Percentiles rank a stretch among this genome's conserved stretches.
phyloP scores from a whole-genome alignment of 92 coral and sea anemone species.

The Paramuricea clavata region DNA sequence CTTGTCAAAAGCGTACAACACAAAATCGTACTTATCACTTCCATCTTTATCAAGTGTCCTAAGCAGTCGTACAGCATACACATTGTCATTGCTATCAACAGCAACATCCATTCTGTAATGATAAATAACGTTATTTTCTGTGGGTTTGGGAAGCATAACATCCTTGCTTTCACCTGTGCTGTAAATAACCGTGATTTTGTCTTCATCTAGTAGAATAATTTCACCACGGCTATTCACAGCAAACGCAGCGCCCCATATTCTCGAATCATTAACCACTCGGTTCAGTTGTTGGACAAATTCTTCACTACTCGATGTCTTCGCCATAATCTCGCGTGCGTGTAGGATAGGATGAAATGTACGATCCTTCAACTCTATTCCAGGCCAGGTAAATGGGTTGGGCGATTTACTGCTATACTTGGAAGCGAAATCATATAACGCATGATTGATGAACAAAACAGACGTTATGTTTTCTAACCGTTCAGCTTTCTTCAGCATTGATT shows the following conservation, averaged over 20 bases:
- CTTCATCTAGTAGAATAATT: neutral
- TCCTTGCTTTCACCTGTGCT: conserved; percentile 3
- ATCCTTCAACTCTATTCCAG: neutral
- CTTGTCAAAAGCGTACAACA: neutral
- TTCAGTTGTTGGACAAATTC: neutral
- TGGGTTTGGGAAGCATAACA: neutral
- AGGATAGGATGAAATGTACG: neutral
- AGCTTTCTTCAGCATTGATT: neutral
- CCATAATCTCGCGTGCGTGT: neutral
- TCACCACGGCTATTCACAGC: neutral
- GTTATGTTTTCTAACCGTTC: neutral
- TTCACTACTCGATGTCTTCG: neutral
- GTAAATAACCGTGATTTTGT: neutral
- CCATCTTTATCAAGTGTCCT: neutral
- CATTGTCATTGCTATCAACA: neutral
- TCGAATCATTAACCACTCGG: neutral
- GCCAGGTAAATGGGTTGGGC: neutral
- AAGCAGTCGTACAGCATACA: neutral
- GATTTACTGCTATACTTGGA: neutral
- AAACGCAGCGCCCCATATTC: neutral
- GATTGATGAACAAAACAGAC: conserved; percentile 9
- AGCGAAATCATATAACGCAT: neutral
- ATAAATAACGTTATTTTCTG: neutral
- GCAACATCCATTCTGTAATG: neutral
- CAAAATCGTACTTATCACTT: neutral